A percentile compares a stretch with the other conserved stretches of the same genome.
phyloP scores from a whole-genome alignment of 2,113 vertebrate species.

The Agelaius phoeniceus region DNA sequence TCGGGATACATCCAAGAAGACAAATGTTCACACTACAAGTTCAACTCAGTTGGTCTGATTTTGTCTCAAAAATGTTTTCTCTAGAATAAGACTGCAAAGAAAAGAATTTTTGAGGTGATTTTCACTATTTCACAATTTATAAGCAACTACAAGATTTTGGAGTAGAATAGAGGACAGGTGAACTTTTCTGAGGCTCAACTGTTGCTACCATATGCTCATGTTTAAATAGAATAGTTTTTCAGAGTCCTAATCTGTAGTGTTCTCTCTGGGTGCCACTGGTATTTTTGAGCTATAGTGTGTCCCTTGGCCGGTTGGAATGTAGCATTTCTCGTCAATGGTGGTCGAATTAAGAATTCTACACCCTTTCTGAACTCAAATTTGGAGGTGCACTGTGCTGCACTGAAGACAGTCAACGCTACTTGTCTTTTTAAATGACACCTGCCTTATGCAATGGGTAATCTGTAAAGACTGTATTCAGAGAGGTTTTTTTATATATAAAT shows the following conservation, averaged over 20 bases:
- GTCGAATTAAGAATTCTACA: neutral
- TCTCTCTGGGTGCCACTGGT: slow-evolving; percentile 49
- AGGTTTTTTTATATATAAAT: slow-evolving; percentile 65
- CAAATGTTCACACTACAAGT: neutral
- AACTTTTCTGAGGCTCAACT: slow-evolving; percentile 50
- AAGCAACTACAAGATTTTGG: slow-evolving; percentile 49
- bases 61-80: slow-evolving; percentile 54
- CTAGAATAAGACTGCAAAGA: slow-evolving; percentile 28
- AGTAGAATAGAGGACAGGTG: slow-evolving; percentile 57
- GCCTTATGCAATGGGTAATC: slow-evolving; percentile 69
- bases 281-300: slow-evolving; percentile 27
- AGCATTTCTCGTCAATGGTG: neutral
- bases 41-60: slow-evolving; percentile 49
- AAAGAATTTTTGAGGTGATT: slow-evolving; percentile 29
- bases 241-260: slow-evolving; percentile 32
- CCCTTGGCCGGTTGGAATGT: slow-evolving; percentile 41
- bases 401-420: slow-evolving; percentile 58
- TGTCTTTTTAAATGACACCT: slow-evolving; percentile 73
- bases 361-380: slow-evolving; percentile 28
- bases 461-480: slow-evolving; percentile 63
- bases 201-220: slow-evolving; percentile 11
- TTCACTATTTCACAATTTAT: slow-evolving; percentile 39
- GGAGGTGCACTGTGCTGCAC: slow-evolving; percentile 5
- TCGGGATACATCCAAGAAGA: neutral
- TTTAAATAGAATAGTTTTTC: slow-evolving; percentile 49